Base-by-base conservation (phyloP, 2,888 invertebrate species). In the Drosophila diplacantha region DNA sequence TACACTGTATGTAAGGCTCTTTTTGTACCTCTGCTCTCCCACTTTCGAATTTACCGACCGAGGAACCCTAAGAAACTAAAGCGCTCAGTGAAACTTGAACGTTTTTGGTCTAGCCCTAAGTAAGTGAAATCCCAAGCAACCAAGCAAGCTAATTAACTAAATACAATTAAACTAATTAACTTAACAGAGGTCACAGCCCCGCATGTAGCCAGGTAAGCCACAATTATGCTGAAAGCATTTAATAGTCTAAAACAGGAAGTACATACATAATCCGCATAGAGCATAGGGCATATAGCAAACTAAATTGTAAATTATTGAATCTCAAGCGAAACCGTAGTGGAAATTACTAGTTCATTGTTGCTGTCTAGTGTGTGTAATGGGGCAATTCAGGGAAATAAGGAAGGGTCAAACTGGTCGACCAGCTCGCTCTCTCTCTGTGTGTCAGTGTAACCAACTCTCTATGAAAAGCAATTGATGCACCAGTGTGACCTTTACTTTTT, bases 11-110 rank as follows among this genome's bases (percentile, higher is more conserved):
- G 34, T 64, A 71, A 71, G 75, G 65, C 71, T 80, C 79, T 81
- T 81, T 81, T 81, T 81, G 80, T 81, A 81, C 80, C 80, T 81
- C 71, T 79, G 77, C 75, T 73, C 73, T 55, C 81, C 79, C 74
- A 81, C 77, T 81, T 75, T 81, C 80, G 80, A 81, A 81, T 81
- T 81, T 81, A 80, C 61, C 66, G 60, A 80, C 61, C 66, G 60
- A 44, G 53, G 64, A 67, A 52, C 69, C 77, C 47, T 47, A 65
- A 41, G 16, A 8, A 18, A 44, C 31, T 46, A 71, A 72, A 58
- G 63, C 67, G 58, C 52, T 75, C 77, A 79, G 81, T 81, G 71
- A 68, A 75, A 79, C 72, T 72, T 74, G 64, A 73, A 63, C 47
- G 46, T 61, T 51, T 60, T 46, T 46, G 44, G 59, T 61, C 35